Evolutionary conservation across 2,888 invertebrate genomes (phyloP), one percentile per base, ranked within the genome.

Genomic region (Lacanobia wlatinum): DNA sequence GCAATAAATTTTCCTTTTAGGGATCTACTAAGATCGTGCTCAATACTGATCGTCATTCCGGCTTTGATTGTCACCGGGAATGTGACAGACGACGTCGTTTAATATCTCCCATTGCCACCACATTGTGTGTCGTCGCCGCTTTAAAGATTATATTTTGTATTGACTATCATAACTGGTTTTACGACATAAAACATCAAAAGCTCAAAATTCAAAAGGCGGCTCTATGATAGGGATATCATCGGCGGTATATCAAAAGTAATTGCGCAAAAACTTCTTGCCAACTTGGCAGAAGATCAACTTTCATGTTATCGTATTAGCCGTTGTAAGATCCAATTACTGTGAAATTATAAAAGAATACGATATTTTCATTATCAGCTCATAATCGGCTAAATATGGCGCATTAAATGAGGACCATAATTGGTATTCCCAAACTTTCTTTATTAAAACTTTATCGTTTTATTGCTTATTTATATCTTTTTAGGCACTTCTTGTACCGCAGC

Each of bases 161-260:
- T 28, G 18, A 38, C n/a, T n/a, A n/a, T n/a, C n/a, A n/a, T n/a
- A n/a, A n/a, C 73, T 53, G 28, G 38, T 72, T 58, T 53, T 53
- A 76, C 12, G 12, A 73, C 50, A 14, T 71, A 40, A 52, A 70
- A 40, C 43, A 58, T n/a, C 18, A 21, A 34, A 56, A 40, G n/a
- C 12, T n/a, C 21, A 55, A 28, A 28, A 28, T 28, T 28, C 28
- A 28, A 18, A n/a, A n/a, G n/a, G n/a, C n/a, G n/a, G n/a, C n/a
- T n/a, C n/a, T n/a, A n/a, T n/a, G n/a, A n/a, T n/a, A n/a, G n/a
- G n/a, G n/a, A n/a, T n/a, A n/a, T n/a, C n/a, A n/a, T 18, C 6
- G 18, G 16, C 48, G 1, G 18, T 71, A 16, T 14, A 12, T 55
- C 34, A 18, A 38, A 23, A 9, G 23, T 43, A 43, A 28, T 1